Evolutionary conservation across 2,113 vertebrate species (phyloP), one percentile per base, ranked within the genome.

Genomic region (Calidris pygmaea): DNA sequence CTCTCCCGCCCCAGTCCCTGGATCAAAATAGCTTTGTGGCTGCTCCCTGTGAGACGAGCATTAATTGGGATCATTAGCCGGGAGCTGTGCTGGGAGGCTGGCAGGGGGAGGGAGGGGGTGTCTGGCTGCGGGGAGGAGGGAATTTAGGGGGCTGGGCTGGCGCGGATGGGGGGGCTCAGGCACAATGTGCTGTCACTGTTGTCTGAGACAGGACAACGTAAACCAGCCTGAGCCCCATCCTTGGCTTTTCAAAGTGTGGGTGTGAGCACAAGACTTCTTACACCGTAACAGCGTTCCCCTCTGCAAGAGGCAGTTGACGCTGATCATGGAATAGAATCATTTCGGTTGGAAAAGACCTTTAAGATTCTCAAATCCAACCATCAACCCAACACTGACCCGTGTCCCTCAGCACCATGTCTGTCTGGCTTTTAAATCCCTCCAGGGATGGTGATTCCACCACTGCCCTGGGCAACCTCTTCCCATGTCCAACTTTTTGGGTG

Each of bases 301-400:
- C 39, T 1, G 1, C 26, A 16, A 0, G 24, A 3, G 6, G 45
- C 32, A 3, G 14, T 21, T 1, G 14, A 23, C 5, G 2, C 8
- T 7, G 56, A 15, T 59, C 58, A 35, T 3, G 11, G 59, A 47
- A 47, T 47, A 47, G 45, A 19, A 47, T 47, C 45, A 20, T 47
- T 47, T 47, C 21, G 45, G 45, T 21, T 35, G n/a, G 58, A 60
- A 24, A 22, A 24, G n/a, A 35, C 22, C 34, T 59, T 35, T 22
- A 35, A 60, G n/a, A 24, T 15, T 3, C 9, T 35, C 21, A 21
- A 22, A 20, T 34, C 56, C 32, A 30, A 21, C 52, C 14, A 21
- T 58, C 12, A 58, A 58, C 56, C 32, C 56, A 47, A 20, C 47
- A 22, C 45, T 45, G 45, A 45, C 45, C 45, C 45, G 8, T 45